A percentile compares a stretch with the other conserved stretches of the same genome.
phyloP scores from a whole-genome alignment of 2,888 invertebrate species.

The Eurytoma californica region DNA sequence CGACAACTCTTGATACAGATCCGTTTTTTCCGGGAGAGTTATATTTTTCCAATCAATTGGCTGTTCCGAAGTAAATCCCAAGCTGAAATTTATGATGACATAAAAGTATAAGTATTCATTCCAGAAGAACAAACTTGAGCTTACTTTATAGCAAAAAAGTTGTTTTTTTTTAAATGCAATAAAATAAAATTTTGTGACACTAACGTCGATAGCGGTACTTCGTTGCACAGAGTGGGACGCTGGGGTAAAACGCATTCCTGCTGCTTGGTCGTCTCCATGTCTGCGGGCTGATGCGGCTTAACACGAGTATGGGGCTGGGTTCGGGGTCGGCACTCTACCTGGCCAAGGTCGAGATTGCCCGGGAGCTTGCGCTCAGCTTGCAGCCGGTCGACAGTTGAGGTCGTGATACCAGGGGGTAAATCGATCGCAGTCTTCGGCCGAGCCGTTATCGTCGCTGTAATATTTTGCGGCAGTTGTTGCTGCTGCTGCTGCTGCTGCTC shows the following conservation, averaged over 20 bases:
- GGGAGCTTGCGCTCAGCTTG: constrained; percentile 57
- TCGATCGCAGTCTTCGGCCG: constrained; percentile 55
- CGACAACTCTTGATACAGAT: constrained; percentile 81
- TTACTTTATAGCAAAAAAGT: too few species aligned
- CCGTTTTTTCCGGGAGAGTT: constrained; percentile 81
- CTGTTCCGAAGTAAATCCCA: constrained; percentile 78
- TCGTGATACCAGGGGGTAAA: constrained; percentile 61
- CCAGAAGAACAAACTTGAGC: too few species aligned
- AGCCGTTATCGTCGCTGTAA: too few species aligned
- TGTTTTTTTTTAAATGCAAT: too few species aligned
- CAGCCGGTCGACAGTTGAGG: constrained; percentile 63
- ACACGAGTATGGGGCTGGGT: constrained; percentile 62
- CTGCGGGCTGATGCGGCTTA: background rate
- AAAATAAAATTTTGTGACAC: constrained; percentile 38
- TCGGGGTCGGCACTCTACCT: constrained; percentile 56
- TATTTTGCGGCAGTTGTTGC: background rate
- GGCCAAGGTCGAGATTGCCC: background rate
- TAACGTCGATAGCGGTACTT: constrained; percentile 71
- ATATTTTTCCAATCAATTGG: constrained; percentile 81
- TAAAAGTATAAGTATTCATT: too few species aligned
- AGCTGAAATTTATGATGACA: constrained; percentile 65
- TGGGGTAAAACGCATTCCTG: background rate
- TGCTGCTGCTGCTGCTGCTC: constrained; percentile 55
- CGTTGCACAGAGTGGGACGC: constrained; percentile 51
- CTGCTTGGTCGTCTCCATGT: background rate